Conservation (phyloP, 2,113 vertebrate species). For the Cyprinus carpio region DNA sequence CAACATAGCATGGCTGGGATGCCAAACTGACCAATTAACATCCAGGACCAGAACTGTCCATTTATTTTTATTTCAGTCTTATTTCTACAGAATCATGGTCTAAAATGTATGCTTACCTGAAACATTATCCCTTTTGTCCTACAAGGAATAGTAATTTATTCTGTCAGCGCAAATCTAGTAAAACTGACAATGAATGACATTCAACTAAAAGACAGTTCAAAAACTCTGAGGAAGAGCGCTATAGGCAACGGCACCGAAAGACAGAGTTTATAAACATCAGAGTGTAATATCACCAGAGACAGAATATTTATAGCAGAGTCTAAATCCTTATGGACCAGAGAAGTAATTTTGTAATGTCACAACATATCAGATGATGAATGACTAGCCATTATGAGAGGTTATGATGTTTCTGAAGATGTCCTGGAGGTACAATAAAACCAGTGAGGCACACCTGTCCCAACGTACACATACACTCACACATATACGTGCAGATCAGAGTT, state of each 20-base stretch:
- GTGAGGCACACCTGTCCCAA: constrained; percentile 8
- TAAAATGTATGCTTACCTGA: background rate
- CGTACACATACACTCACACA: background rate
- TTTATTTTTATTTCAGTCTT: background rate
- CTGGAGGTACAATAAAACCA: constrained; percentile 23
- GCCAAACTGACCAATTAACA: background rate
- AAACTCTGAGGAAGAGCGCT: no score
- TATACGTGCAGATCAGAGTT: background rate
- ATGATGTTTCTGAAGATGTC: constrained; percentile 36
- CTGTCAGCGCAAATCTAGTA: no score
- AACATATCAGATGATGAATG: constrained; percentile 34
- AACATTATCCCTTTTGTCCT: background rate
- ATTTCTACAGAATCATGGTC: background rate
- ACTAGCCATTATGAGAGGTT: constrained; percentile 26
- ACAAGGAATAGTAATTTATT: no score
- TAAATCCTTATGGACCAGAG: constrained; percentile 23
- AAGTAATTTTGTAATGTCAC: constrained; percentile 39
- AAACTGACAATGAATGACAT: no score
- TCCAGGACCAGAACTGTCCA: background rate
- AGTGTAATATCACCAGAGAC: constrained; percentile 19
- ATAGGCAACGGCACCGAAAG: background rate
- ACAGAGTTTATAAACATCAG: background rate
- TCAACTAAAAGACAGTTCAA: no score
- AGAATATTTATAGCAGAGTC: constrained; percentile 26
- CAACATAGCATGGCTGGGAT: background rate